Evolutionary conservation across 1,140 invertebrate species (phyloP).

Genomic region (Argopecten irradians): DNA sequence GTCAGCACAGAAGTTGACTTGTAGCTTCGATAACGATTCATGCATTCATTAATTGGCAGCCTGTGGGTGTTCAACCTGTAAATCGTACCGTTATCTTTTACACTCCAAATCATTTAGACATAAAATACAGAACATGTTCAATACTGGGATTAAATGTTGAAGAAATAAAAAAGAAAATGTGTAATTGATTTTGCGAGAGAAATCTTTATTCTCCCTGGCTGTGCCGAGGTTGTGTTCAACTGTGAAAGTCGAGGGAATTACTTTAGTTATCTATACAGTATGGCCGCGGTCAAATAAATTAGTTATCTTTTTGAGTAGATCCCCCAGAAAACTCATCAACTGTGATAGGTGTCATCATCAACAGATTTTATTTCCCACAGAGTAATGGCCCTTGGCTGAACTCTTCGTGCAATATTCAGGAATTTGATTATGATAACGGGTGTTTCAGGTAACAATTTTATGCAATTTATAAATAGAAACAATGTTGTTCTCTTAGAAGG

Average conservation of each 20-base stretch:
- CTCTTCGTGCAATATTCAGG: not conserved
- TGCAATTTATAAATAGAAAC: too few relatives aligned
- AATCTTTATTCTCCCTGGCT: not conserved
- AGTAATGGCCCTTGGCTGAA: conserved; percentile 11
- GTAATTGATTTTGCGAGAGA: not conserved
- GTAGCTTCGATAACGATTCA: too few relatives aligned
- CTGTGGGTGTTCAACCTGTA: too few relatives aligned
- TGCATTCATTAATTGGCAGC: too few relatives aligned
- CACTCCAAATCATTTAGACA: not conserved
- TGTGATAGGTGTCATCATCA: not conserved
- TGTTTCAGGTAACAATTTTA: not conserved
- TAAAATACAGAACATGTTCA: not conserved
- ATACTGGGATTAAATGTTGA: not conserved
- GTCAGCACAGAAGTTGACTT: too few relatives aligned
- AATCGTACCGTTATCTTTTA: not conserved
- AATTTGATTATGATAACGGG: not conserved
- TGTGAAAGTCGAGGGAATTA: not conserved
- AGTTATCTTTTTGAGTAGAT: not conserved
- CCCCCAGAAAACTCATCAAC: conserved; percentile 6
- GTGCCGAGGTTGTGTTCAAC: not conserved
- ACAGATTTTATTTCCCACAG: not conserved
- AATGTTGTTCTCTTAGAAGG: too few relatives aligned
- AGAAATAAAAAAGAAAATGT: not conserved
- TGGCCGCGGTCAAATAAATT: not conserved
- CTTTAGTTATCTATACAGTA: not conserved